Base-by-base conservation (phyloP, 2,113 vertebrate species). In the Psilopsiagon aurifrons region DNA sequence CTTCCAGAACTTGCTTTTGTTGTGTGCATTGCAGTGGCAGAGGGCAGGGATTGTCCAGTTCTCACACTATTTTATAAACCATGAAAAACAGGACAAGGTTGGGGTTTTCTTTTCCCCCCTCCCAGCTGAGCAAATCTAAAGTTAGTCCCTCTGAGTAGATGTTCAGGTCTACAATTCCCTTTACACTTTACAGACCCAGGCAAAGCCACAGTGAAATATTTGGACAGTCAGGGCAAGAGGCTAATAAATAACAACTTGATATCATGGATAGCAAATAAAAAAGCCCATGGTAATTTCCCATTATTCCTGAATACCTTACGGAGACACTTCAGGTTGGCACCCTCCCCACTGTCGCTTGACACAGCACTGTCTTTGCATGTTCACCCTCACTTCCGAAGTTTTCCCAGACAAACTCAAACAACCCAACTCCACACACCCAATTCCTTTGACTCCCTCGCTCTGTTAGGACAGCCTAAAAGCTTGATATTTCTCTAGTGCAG, bases 21-120 rank as follows among this genome's bases (percentile, higher is more conserved):
- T 98, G 97, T 99, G 98, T 57, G 98, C 98, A 41, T 99, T 99
- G 97, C 98, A 99, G 97, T 99, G 99, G 76, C 98, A 99, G 35
- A 92, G 14, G 5, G 97, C 95, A 5, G 96, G 66, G 7, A 54
- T 9, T 7, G 52, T 93, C 98, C 99, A 99, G 46, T 94, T n/a
- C 10, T 15, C 62, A 92, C 99, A 99, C 99, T 99, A 49, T 41
- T 49, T 13, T 12, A 85, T 2, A 29, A 55, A 73, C 39, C 0
- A 4, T 3, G 20, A 54, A 54, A 71, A 39, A 37, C 46, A 83
- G 18, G 15, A 31, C 55, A 27, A 77, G 11, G 19, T 33, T 9
- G 7, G 6, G 7, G 5, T 18, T 24, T 33, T 35, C 13, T 7
- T 11, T 9, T 3, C 9, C 47, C 41, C 39, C 31, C 11, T 13